phyloP scores from a whole-genome alignment of 2,113 vertebrate genomes.

The Notarius quadriscutis region DNA sequence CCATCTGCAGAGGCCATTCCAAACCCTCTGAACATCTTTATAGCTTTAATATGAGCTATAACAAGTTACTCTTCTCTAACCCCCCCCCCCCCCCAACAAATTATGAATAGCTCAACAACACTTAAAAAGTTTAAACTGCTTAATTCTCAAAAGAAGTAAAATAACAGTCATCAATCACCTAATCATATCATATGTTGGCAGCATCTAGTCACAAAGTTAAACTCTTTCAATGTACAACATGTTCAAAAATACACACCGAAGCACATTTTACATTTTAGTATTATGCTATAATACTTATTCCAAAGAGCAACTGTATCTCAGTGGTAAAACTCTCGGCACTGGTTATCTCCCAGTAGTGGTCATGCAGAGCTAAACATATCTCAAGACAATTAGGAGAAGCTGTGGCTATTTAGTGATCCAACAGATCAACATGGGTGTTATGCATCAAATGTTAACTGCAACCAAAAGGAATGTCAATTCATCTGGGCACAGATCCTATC shows the following conservation, averaged over 20 bases:
- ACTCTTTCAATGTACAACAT: background rate
- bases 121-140: constrained; percentile 11
- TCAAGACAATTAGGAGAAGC: constrained; percentile 22
- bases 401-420: constrained; percentile 33
- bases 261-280: background rate
- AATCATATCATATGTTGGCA: background rate
- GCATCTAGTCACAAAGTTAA: background rate
- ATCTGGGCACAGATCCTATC: constrained; percentile 14
- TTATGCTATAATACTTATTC: background rate
- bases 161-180: background rate
- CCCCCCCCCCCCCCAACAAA: constrained; percentile 16
- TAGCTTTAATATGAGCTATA: constrained; percentile 52
- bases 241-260: background rate
- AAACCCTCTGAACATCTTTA: constrained; percentile 52
- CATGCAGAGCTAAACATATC: constrained; percentile 2
- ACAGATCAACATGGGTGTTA: constrained; percentile 9
- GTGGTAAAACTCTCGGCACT: background rate
- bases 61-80: constrained; percentile 44
- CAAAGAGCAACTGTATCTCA: background rate
- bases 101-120: constrained; percentile 26
- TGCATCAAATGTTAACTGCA: constrained; percentile 22
- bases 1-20: constrained; percentile 53
- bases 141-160: background rate
- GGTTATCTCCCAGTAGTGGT: background rate
- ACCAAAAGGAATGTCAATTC: constrained; percentile 21